Evolutionary conservation across 2,888 invertebrate genomes (phyloP).

Genomic region (Dryomyza anilis): DNA sequence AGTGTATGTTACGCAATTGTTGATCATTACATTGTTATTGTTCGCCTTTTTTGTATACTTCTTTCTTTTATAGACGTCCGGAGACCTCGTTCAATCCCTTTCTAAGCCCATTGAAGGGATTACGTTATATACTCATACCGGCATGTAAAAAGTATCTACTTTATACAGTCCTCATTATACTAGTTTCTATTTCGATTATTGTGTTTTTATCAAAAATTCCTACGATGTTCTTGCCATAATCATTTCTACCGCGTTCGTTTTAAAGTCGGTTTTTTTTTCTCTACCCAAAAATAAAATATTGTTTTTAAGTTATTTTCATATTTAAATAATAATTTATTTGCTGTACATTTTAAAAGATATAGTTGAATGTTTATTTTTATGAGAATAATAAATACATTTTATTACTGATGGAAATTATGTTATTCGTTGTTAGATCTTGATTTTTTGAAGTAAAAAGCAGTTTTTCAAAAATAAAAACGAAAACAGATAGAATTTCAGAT

Average conservation of each 20-base stretch:
- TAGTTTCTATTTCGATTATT: background rate
- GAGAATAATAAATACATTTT: no score
- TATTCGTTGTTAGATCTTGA: no score
- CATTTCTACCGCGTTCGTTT: background rate
- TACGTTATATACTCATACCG: constrained; percentile 52
- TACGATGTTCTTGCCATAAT: background rate
- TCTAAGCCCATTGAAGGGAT: constrained; percentile 64
- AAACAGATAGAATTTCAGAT: no score
- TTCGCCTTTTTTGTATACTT: background rate
- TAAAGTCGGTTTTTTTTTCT: background rate
- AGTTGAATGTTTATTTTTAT: no score
- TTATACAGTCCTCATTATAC: background rate
- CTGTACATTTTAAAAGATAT: no score
- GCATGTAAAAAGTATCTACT: constrained; percentile 5
- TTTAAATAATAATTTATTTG: no score
- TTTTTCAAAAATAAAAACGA: no score
- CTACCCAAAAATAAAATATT: background rate
- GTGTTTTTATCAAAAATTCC: background rate
- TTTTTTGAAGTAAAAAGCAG: no score
- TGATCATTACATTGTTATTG: background rate
- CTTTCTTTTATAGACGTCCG: constrained; percentile 63
- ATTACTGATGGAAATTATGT: no score
- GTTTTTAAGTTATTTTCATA: background rate
- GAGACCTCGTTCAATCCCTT: constrained; percentile 69
- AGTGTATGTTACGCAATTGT: constrained; percentile 62